Percentiles rank a stretch among this genome's conserved stretches.
phyloP scores from a whole-genome alignment of 2,888 invertebrate species.

The Plemyria rubiginata region DNA sequence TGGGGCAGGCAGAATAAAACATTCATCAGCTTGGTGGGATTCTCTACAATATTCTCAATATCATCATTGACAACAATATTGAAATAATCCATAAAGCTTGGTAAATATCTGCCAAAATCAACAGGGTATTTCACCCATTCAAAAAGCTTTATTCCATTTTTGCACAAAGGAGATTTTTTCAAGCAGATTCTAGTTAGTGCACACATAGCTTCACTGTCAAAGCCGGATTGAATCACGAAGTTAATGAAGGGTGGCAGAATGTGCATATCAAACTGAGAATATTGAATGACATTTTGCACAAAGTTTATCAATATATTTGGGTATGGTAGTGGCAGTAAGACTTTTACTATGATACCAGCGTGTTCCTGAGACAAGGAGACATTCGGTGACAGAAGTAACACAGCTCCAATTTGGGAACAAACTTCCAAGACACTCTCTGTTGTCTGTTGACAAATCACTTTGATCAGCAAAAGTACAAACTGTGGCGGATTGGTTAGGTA shows the following conservation, averaged over 20 bases:
- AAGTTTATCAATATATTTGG: slow-evolving; percentile 86
- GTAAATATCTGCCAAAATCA: slow-evolving; percentile 78
- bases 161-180: slow-evolving; percentile 87
- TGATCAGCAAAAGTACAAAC: slow-evolving; percentile 85
- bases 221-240: slow-evolving; percentile 81
- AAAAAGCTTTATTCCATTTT: slow-evolving; percentile 84
- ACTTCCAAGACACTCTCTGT: slow-evolving; percentile 77
- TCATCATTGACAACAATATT: slow-evolving; percentile 61
- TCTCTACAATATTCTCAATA: slow-evolving; percentile 64
- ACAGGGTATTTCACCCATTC: slow-evolving; percentile 89
- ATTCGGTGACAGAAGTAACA: slow-evolving; percentile 85
- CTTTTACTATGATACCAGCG: slow-evolving; percentile 88
- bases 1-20: slow-evolving; percentile 84
- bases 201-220: slow-evolving; percentile 83
- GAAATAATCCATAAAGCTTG: slow-evolving; percentile 69
- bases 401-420: slow-evolving; percentile 83
- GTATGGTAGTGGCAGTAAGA: slow-evolving; percentile 84
- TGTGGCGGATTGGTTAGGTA: slow-evolving; percentile 85
- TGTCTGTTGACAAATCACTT: slow-evolving; percentile 76
- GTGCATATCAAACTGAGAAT: slow-evolving; percentile 89
- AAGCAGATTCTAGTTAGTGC: slow-evolving; percentile 88
- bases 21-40: slow-evolving; percentile 74
- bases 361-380: slow-evolving; percentile 89
- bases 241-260: slow-evolving; percentile 88
- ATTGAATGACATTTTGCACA: slow-evolving; percentile 87